Base-by-base conservation (phyloP, 2,888 invertebrate species). In the Diploptera punctata region DNA sequence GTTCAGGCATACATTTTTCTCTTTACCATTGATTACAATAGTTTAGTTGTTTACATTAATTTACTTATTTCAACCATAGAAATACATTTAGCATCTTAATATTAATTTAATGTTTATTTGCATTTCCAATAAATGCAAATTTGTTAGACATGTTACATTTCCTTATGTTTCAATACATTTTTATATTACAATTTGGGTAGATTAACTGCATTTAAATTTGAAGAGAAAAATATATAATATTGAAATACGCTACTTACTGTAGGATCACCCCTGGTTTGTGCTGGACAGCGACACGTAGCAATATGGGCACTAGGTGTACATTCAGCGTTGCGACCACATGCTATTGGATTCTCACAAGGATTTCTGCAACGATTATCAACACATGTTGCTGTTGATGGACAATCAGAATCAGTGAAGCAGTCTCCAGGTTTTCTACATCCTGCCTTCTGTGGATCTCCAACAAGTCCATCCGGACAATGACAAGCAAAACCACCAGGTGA, bases 371-470 rank as follows among this genome's bases (percentile, higher is more conserved):
- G 89, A 73, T 91, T 90, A 73, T 92, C 89, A 52, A 88, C 83
- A 78, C 95, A 95, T 77, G 90, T 88, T 0, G 94, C 93, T 68
- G 90, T 88, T 9, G 87, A 85, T 0, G 94, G 93, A 80, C 95
- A 96, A 78, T 95, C 94, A 1, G 87, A 84, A 79, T 95, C 92
- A 2, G 90, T 87, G 76, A 90, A 88, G 78, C 95, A 96, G 80
- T 94, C 93, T 62, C 93, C 95, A 0, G 95, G 93, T 80, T 90
- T 88, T 76, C 91, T 89, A 79, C 96, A 96, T 38, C 92, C 94
- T 0, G 87, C 87, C 71, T 87, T 86, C 33, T 87, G 84, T 7
- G 91, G 89, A 84, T 95, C 95, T 29, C 94, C 92, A 68, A 96
- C 88, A 24, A 94, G 86, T 70, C 93, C 93, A 78, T 91, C 90